Evolutionary conservation across 2,113 vertebrate genomes (phyloP).

Genomic region (Lagopus leucura): DNA sequence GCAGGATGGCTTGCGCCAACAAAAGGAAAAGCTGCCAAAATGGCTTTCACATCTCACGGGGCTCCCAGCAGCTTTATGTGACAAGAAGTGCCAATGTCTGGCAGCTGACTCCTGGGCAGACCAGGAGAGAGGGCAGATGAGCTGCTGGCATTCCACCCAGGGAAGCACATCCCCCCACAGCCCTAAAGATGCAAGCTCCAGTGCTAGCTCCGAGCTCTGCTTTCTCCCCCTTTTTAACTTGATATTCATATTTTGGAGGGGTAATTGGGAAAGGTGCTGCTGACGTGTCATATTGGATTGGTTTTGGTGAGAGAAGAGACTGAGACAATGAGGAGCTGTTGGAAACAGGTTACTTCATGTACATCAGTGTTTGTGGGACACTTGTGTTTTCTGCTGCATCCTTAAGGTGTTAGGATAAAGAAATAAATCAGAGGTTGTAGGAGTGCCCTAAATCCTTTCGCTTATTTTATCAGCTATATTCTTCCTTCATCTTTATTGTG

Average conservation of each 20-base stretch:
- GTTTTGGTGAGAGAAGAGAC: rapidly evolving
- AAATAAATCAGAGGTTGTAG: background rate
- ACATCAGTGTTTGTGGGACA: rapidly evolving
- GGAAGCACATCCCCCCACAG: background rate
- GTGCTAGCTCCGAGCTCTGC: rapidly evolving
- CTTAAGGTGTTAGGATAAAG: background rate
- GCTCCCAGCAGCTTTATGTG: background rate
- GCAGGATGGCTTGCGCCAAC: background rate
- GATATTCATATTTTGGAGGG: rapidly evolving
- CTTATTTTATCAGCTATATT: background rate
- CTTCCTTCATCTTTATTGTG: background rate
- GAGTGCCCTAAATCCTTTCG: background rate
- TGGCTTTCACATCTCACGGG: constrained; percentile 1
- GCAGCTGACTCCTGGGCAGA: background rate
- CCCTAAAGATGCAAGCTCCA: background rate
- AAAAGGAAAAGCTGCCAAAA: constrained; percentile 25
- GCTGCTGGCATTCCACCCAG: background rate
- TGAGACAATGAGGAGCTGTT: rapidly evolving
- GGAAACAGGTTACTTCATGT: background rate
- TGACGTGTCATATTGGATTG: background rate
- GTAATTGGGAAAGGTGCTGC: background rate
- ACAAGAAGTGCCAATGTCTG: background rate
- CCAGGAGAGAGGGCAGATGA: rapidly evolving
- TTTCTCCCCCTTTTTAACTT: background rate
- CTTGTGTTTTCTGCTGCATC: background rate